These are phyloP conservation scores for Dicentrarchus labrax DNA, from an alignment of 2,113 vertebrate species.

Conservation along the genomic window DNA sequence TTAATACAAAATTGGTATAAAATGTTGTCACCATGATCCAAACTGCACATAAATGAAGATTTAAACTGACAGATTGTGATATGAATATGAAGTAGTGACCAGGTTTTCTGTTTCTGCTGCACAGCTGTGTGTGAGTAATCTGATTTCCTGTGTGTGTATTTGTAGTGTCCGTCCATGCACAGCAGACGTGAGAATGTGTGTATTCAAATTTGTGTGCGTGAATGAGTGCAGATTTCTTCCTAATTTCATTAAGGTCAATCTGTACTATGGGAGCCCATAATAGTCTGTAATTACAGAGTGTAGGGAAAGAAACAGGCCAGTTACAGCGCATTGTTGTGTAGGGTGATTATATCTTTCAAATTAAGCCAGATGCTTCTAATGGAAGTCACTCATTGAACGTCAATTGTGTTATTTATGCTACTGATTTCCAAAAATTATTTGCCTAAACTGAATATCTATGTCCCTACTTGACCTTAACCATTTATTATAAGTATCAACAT, in stretches of 20 bases:
- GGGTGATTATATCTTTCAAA: conserved; percentile 33
- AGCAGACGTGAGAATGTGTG: conserved; percentile 3
- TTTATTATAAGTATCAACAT: background rate
- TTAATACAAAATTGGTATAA: background rate
- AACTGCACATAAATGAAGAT: background rate
- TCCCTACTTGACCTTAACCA: background rate
- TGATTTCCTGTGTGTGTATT: background rate
- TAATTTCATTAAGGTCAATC: conserved; percentile 50
- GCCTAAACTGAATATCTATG: background rate
- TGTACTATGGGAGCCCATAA: conserved; percentile 32
- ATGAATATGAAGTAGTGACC: background rate
- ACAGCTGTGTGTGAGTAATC: conserved; percentile 36
- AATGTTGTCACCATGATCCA: background rate
- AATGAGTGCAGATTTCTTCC: conserved; percentile 28
- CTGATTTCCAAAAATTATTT: background rate
- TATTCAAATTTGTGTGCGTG: conserved; percentile 12
- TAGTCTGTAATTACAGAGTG: conserved; percentile 45
- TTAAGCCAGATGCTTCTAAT: conserved; percentile 19
- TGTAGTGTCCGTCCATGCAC: background rate
- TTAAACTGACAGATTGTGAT: background rate
- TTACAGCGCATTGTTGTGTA: conserved; percentile 15
- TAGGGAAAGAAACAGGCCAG: conserved; percentile 15
- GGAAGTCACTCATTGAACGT: conserved; percentile 20
- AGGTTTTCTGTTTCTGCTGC: conserved; percentile 18
- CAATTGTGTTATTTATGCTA: background rate